Evolutionary conservation across 2,888 invertebrate genomes (phyloP).

Genomic region (Philopedon plagiatum): DNA sequence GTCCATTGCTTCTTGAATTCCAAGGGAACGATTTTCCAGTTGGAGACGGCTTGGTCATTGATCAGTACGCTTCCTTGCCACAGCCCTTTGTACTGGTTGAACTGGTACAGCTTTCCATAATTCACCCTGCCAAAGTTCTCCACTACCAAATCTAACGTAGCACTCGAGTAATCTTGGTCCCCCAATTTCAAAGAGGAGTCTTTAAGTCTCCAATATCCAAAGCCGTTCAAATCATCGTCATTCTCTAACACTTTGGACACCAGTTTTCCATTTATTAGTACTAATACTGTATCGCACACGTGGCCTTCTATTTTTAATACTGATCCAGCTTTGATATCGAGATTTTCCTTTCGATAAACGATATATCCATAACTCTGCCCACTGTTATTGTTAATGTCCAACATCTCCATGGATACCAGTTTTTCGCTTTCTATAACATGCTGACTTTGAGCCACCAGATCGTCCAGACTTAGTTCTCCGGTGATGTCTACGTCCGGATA

Average conservation of each 20-base stretch:
- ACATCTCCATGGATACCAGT: constrained; percentile 62
- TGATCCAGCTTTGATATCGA: constrained; percentile 59
- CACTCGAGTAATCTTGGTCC: constrained; percentile 53
- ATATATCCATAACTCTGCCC: constrained; percentile 74
- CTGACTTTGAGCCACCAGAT: constrained; percentile 49
- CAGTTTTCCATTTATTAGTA: constrained; percentile 68
- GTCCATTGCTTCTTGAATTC: constrained; percentile 71
- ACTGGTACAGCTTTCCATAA: constrained; percentile 65
- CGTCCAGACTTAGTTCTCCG: constrained; percentile 53
- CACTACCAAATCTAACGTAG: constrained; percentile 68
- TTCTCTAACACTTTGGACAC: constrained; percentile 61
- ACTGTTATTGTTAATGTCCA: constrained; percentile 65
- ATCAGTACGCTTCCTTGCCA: constrained; percentile 69
- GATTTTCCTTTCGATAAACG: constrained; percentile 68
- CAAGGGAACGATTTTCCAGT: constrained; percentile 70
- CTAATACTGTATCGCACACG: constrained; percentile 70
- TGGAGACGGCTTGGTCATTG: constrained; percentile 64
- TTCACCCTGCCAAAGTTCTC: constrained; percentile 91
- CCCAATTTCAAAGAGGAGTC: constrained; percentile 62
- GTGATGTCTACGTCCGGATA: constrained; percentile 61
- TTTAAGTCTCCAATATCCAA: constrained; percentile 68
- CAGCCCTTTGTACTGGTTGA: constrained; percentile 66
- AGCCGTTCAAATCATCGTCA: constrained; percentile 62
- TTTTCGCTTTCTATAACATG: constrained; percentile 44
- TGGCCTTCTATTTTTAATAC: constrained; percentile 64